Percentiles rank a stretch among this genome's conserved stretches.
phyloP scores from a whole-genome alignment of 2,888 invertebrate species.

The Sminthurides aquaticus region DNA sequence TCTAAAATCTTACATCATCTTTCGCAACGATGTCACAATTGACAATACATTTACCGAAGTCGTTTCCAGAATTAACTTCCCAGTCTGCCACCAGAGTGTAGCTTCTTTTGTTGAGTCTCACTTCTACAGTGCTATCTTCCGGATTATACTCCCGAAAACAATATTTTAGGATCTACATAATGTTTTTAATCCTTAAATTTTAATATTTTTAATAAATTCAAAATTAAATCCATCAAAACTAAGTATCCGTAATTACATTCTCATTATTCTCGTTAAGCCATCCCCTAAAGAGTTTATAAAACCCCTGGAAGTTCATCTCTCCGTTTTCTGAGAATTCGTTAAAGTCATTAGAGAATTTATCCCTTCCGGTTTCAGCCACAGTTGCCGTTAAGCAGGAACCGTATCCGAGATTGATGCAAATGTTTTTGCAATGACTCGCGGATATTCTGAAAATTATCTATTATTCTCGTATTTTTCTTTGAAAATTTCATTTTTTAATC shows the following conservation, averaged over 20 bases:
- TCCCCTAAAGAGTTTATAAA: not conserved
- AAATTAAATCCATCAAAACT: not conserved
- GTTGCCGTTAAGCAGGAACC: not conserved
- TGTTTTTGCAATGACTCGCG: not conserved
- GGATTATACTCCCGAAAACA: not conserved
- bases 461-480: no score
- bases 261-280: not conserved
- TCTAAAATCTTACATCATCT: not conserved
- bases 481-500: not conserved
- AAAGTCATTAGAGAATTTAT: not conserved
- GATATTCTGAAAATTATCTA: not conserved
- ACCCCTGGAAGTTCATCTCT: conserved; percentile 1
- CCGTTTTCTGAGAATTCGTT: not conserved
- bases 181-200: not conserved
- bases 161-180: not conserved
- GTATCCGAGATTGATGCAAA: not conserved
- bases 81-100: not conserved
- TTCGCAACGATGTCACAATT: not conserved
- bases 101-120: not conserved
- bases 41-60: not conserved
- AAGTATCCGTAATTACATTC: not conserved
- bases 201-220: not conserved
- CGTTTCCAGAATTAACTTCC: not conserved
- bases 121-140: not conserved
- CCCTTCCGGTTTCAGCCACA: not conserved